phyloP scores from a whole-genome alignment of 2,888 invertebrate species.

The Orthosia gracilis region DNA sequence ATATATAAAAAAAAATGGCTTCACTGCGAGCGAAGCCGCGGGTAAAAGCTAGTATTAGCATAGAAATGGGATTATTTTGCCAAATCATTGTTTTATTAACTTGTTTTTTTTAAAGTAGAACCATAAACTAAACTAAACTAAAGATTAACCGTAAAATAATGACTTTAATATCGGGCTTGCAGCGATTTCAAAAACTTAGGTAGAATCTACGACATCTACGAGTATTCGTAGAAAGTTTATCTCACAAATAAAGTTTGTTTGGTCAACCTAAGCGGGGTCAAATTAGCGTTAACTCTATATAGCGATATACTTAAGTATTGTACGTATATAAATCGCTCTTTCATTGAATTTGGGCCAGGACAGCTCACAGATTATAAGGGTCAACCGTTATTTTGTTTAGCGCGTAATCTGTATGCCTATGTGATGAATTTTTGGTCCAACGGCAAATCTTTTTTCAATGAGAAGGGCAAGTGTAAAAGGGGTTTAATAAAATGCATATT shows the following conservation, averaged over 20 bases:
- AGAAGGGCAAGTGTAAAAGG: not conserved
- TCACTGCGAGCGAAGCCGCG: too few species aligned
- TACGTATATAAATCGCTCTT: constrained; percentile 40
- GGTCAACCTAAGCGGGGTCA: constrained; percentile 31
- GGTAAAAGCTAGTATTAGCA: too few species aligned
- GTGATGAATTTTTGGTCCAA: constrained; percentile 35
- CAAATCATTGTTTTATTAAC: not conserved
- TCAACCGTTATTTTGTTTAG: constrained; percentile 54
- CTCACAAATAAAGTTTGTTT: constrained; percentile 35
- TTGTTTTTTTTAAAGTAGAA: too few species aligned
- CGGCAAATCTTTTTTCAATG: constrained; percentile 35
- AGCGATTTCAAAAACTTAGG: not conserved
- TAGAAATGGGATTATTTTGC: not conserved
- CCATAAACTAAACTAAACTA: too few species aligned
- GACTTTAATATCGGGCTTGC: not conserved
- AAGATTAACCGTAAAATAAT: not conserved
- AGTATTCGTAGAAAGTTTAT: not conserved
- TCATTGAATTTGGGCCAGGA: constrained; percentile 46
- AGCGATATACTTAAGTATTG: constrained; percentile 12
- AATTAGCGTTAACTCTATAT: constrained; percentile 34
- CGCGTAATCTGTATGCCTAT: constrained; percentile 34
- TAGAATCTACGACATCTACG: not conserved
- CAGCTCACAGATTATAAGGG: constrained; percentile 53
- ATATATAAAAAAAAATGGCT: too few species aligned
- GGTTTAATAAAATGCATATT: constrained; percentile 20